Conservation (phyloP, 1,140 invertebrate genomes). For the Pseudoatta argentina region DNA sequence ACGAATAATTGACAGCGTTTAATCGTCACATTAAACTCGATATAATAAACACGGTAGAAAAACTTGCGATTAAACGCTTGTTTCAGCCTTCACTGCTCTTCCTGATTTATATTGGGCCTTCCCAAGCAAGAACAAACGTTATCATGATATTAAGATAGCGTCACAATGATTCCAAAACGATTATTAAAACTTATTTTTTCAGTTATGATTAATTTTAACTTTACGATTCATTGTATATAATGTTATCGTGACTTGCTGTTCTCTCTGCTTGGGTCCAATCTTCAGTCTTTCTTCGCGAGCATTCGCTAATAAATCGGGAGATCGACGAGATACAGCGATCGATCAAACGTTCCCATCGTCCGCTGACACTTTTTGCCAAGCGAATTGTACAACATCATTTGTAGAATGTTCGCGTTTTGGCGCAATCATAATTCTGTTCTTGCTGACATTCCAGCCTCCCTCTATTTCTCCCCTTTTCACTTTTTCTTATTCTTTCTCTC, state of each 20-base stretch:
- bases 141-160: too few relatives aligned
- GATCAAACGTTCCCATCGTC: conserved; percentile 29
- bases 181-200: too few relatives aligned
- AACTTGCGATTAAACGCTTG: background rate
- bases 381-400: conserved; percentile 62
- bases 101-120: background rate
- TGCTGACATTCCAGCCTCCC: conserved; percentile 43
- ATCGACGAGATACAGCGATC: conserved; percentile 2
- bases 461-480: conserved; percentile 40
- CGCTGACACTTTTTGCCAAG: conserved; percentile 43
- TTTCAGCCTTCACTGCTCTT: background rate
- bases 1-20: background rate
- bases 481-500: conserved; percentile 9
- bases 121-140: too few relatives aligned
- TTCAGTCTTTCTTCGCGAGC: background rate
- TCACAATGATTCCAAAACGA: too few relatives aligned
- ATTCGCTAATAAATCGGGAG: conserved; percentile 13
- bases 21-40: background rate
- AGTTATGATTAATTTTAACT: too few relatives aligned
- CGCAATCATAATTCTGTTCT: conserved; percentile 65
- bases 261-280: background rate
- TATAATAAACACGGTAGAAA: background rate
- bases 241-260: too few relatives aligned
- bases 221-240: too few relatives aligned
- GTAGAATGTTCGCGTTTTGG: conserved; percentile 62